Conservation (phyloP, 2,888 invertebrate species). For the Strigamia crassipes region DNA sequence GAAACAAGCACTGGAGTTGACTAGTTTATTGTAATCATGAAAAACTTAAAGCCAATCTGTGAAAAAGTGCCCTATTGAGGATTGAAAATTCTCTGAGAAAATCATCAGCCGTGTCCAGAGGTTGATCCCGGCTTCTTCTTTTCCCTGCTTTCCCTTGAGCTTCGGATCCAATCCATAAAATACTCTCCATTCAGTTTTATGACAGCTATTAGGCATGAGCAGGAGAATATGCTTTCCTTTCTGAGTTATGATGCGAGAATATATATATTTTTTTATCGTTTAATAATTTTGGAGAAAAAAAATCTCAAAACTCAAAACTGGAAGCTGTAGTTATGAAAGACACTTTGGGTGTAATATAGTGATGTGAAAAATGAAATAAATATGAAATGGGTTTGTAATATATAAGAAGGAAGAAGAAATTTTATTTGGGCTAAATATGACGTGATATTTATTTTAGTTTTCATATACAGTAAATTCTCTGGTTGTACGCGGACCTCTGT, state of each 20-base stretch:
- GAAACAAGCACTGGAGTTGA: conserved; percentile 9
- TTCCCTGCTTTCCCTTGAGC: neutral
- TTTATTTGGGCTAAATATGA: neutral
- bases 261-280: conserved; percentile 21
- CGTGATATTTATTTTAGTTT: neutral
- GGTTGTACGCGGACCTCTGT: too few species aligned
- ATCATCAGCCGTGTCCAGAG: conserved; percentile 21
- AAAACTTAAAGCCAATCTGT: conserved; percentile 21
- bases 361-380: conserved; percentile 16
- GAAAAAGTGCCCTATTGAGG: conserved; percentile 17
- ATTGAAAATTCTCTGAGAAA: conserved; percentile 21
- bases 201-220: conserved; percentile 21
- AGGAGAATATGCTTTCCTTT: conserved; percentile 11
- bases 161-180: conserved; percentile 21
- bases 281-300: neutral
- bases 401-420: neutral
- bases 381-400: neutral
- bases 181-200: conserved; percentile 21
- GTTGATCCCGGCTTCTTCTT: conserved; percentile 21
- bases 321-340: neutral
- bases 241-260: conserved; percentile 16
- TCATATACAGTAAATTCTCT: too few species aligned
- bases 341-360: conserved; percentile 10
- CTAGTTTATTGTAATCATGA: conserved; percentile 16
- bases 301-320: neutral